These are phyloP conservation scores for Heliconius congener DNA, from an alignment of 1,140 invertebrate genomes.

Conservation along the genomic window DNA sequence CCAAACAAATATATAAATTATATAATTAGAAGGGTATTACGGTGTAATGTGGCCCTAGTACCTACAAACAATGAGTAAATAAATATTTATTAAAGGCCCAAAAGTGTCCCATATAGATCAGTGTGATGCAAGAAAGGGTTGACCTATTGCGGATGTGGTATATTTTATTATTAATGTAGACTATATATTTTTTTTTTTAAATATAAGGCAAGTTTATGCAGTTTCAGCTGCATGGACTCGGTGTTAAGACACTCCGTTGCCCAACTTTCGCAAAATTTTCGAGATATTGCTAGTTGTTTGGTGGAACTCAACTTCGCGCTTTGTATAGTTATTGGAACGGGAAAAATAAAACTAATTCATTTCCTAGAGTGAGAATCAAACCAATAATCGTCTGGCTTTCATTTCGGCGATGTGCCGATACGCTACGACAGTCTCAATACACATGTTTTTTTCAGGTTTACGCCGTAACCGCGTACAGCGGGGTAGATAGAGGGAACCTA, in stretches of 20 bases:
- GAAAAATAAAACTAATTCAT: background rate
- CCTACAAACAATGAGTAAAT: conserved; percentile 63
- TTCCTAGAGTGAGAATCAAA: too few relatives aligned
- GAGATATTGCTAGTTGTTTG: background rate
- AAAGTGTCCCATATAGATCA: conserved; percentile 67
- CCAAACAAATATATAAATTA: conserved; percentile 66
- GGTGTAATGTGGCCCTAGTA: conserved; percentile 50
- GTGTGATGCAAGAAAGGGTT: conserved; percentile 44
- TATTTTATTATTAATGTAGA: background rate
- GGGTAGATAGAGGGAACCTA: too few relatives aligned
- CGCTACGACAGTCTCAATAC: too few relatives aligned
- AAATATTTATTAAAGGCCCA: conserved; percentile 72
- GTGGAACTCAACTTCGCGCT: background rate
- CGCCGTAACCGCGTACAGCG: too few relatives aligned
- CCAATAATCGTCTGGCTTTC: too few relatives aligned
- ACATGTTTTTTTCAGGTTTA: too few relatives aligned
- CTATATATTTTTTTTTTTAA: too few relatives aligned
- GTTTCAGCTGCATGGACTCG: too few relatives aligned
- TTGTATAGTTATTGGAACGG: background rate
- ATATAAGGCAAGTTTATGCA: too few relatives aligned
- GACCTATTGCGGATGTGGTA: conserved; percentile 44
- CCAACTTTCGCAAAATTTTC: too few relatives aligned
- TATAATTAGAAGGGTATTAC: conserved; percentile 64
- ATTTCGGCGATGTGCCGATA: too few relatives aligned
- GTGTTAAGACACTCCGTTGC: background rate